Conservation (phyloP, 2,888 invertebrate genomes). For the Congeria kusceri region DNA sequence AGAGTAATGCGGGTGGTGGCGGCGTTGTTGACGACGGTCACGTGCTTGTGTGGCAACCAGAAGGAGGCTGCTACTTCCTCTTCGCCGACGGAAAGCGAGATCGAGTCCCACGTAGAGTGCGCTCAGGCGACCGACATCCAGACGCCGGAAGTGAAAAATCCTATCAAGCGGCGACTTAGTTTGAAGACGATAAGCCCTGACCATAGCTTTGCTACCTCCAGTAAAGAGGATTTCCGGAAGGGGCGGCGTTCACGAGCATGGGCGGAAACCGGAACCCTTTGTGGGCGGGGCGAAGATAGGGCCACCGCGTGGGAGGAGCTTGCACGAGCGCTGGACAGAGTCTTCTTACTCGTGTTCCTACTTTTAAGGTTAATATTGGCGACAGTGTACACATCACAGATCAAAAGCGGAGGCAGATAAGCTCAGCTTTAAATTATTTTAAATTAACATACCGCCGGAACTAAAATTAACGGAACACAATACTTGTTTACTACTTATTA, state of each 20-base stretch:
- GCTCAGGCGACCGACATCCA: constrained; percentile 36
- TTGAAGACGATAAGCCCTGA: constrained; percentile 53
- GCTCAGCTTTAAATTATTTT: too few relatives aligned
- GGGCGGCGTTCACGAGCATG: constrained; percentile 37
- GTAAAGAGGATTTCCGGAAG: constrained; percentile 43
- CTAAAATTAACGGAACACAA: too few relatives aligned
- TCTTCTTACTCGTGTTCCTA: constrained; percentile 46
- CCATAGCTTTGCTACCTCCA: constrained; percentile 51
- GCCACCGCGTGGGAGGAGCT: constrained; percentile 42
- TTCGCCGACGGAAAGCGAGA: constrained; percentile 32
- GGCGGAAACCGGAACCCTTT: constrained; percentile 36
- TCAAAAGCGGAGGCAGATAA: constrained; percentile 37
- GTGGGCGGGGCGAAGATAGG: constrained; percentile 42
- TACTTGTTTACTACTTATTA: too few relatives aligned
- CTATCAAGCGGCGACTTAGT: constrained; percentile 44
- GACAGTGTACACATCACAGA: constrained; percentile 36
- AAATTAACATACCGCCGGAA: too few relatives aligned
- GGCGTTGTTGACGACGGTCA: constrained; percentile 23
- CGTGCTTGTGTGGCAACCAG: constrained; percentile 23
- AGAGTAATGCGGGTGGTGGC: constrained; percentile 14
- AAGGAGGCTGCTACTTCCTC: background rate
- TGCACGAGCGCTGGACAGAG: constrained; percentile 39
- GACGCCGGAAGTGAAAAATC: constrained; percentile 41
- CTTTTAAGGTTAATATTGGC: constrained; percentile 39
- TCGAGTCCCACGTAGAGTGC: constrained; percentile 28